phyloP scores from a whole-genome alignment of 2,888 invertebrate genomes.

The Drosophila bunnanda region DNA sequence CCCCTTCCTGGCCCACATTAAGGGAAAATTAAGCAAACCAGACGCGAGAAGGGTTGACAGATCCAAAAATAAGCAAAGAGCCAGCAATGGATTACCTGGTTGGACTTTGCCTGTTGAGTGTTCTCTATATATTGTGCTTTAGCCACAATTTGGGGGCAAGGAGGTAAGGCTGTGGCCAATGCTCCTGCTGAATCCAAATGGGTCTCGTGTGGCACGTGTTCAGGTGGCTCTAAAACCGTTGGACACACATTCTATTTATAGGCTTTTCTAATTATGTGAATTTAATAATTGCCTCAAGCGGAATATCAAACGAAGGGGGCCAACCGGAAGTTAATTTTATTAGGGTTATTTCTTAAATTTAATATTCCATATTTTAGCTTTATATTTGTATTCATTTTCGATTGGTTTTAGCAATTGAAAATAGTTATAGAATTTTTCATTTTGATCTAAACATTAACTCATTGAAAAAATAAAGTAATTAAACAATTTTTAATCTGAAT shows the following conservation, averaged over 20 bases:
- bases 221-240: constrained; percentile 23
- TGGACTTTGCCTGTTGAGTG: constrained; percentile 15
- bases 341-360: not conserved
- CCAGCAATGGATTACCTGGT: constrained; percentile 37
- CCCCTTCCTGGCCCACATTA: constrained; percentile 18
- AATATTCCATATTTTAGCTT: not conserved
- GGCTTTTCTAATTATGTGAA: not conserved
- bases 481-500: not conserved
- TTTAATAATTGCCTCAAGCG: too few species aligned
- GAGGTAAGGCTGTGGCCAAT: not conserved
- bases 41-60: constrained; percentile 35
- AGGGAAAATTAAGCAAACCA: constrained; percentile 42
- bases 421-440: too few species aligned
- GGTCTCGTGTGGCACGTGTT: constrained; percentile 43
- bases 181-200: not conserved
- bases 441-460: too few species aligned
- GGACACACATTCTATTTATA: constrained; percentile 11
- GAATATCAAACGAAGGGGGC: not conserved
- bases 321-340: not conserved
- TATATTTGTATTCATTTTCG: not conserved
- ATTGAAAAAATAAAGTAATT: too few species aligned
- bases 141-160: too few species aligned
- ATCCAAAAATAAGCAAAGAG: constrained; percentile 49
- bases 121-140: not conserved
- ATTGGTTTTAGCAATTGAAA: not conserved